Percentiles rank a stretch among this genome's conserved stretches.
phyloP scores from a whole-genome alignment of 2,888 invertebrate species.

The Rhopalosiphum nymphaeae region DNA sequence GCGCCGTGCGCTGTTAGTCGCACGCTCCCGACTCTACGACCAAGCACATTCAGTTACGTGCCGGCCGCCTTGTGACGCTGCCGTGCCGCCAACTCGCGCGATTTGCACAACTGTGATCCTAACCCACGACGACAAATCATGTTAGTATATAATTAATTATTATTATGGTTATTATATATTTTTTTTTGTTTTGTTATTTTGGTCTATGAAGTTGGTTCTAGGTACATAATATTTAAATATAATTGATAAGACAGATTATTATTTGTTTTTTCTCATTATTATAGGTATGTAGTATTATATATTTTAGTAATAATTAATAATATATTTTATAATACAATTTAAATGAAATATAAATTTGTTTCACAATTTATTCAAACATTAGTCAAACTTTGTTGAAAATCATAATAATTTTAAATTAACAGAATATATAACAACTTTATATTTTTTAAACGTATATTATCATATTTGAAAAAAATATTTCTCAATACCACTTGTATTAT shows the following conservation, averaged over 20 bases:
- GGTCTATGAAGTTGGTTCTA: background rate
- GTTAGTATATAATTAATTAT: slow-evolving; percentile 33
- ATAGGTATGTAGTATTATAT: background rate
- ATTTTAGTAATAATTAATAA: background rate
- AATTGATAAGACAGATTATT: background rate
- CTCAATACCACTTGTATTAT: background rate
- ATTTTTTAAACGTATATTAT: background rate
- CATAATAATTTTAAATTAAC: background rate
- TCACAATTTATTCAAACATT: background rate
- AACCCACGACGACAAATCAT: background rate
- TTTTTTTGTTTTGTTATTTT: background rate
- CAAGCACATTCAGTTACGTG: slow-evolving; percentile 61
- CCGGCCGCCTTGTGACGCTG: slow-evolving; percentile 54
- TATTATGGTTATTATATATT: background rate
- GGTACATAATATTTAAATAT: background rate
- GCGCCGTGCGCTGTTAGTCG: slow-evolving; percentile 55
- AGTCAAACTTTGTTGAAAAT: background rate
- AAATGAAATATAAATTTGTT: background rate
- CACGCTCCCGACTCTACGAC: slow-evolving; percentile 36
- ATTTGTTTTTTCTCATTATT: background rate
- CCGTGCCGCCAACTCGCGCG: slow-evolving; percentile 42
- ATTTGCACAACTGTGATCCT: background rate
- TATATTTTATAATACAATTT: background rate
- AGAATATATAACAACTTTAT: background rate
- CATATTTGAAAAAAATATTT: background rate